These are phyloP conservation scores for Cancer borealis DNA, from an alignment of 2,888 invertebrate species.

Conservation along the genomic window DNA sequence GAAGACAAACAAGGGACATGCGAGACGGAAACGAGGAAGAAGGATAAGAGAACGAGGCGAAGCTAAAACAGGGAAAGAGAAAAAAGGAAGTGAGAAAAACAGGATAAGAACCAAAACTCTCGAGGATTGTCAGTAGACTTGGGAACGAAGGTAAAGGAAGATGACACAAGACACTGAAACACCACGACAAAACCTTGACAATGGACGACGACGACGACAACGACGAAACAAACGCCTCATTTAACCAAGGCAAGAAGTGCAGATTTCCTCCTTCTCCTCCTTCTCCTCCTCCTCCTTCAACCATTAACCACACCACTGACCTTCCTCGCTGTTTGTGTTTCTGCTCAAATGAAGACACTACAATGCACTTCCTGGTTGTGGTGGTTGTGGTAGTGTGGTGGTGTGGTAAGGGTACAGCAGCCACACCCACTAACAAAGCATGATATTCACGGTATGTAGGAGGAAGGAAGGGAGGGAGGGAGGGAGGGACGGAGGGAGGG, in stretches of 20 bases:
- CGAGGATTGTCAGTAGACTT: not conserved
- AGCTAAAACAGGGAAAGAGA: not conserved
- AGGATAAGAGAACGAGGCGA: constrained; percentile 2
- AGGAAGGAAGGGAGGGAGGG: not conserved
- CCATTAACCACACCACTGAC: not conserved
- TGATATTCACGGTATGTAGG: not conserved
- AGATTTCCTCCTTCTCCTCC: not conserved
- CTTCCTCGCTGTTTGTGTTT: not conserved
- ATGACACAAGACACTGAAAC: not conserved
- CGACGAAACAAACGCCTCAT: not conserved
- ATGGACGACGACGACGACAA: not conserved
- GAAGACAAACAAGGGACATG: not conserved
- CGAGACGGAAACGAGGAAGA: not conserved
- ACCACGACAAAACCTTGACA: not conserved
- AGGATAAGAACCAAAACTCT: not conserved
- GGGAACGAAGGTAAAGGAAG: not conserved
- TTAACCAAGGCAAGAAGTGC: not conserved
- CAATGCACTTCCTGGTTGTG: not conserved
- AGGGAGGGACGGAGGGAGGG: not conserved
- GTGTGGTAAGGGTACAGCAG: not conserved
- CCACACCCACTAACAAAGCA: not conserved
- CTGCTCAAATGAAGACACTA: not conserved
- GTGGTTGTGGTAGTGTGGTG: not conserved
- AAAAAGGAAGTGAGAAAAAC: not conserved
- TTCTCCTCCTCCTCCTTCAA: not conserved